Evolutionary conservation across 2,888 invertebrate genomes (phyloP).

Genomic region (Listrodromus nycthemerus): DNA sequence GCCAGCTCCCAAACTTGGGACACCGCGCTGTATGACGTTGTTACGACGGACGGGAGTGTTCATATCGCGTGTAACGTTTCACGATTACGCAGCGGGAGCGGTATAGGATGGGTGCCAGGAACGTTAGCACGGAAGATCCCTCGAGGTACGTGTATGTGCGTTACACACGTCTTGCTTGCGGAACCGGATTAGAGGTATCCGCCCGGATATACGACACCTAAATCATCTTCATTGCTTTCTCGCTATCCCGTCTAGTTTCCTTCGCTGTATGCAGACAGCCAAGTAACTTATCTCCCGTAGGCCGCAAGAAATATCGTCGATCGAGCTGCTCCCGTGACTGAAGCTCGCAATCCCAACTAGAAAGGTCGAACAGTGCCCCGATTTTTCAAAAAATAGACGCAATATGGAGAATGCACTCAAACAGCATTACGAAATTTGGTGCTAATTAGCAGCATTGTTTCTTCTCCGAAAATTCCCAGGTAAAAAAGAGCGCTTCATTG

Average conservation of each 20-base stretch:
- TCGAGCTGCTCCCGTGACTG: not conserved
- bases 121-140: conserved; percentile 56
- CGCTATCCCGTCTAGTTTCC: conserved; percentile 44
- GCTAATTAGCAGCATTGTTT: no score
- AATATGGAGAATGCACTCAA: no score
- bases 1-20: conserved; percentile 13
- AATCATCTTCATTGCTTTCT: conserved; percentile 60
- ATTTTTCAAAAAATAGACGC: not conserved
- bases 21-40: conserved; percentile 27
- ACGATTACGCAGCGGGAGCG: conserved; percentile 34
- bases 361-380: not conserved
- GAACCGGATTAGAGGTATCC: conserved; percentile 60
- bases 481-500: no score
- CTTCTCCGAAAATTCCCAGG: no score
- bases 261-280: conserved; percentile 38
- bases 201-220: conserved; percentile 61
- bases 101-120: conserved; percentile 41
- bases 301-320: conserved; percentile 17
- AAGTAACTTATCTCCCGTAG: conserved; percentile 15
- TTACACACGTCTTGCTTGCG: conserved; percentile 44
- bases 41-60: conserved; percentile 56
- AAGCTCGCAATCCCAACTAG: not conserved
- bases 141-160: conserved; percentile 23
- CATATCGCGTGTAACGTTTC: conserved; percentile 55
- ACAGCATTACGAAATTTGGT: no score